Evolutionary conservation across 1,140 invertebrate genomes (phyloP).

Genomic region (Trachymyrmex septentrionalis): DNA sequence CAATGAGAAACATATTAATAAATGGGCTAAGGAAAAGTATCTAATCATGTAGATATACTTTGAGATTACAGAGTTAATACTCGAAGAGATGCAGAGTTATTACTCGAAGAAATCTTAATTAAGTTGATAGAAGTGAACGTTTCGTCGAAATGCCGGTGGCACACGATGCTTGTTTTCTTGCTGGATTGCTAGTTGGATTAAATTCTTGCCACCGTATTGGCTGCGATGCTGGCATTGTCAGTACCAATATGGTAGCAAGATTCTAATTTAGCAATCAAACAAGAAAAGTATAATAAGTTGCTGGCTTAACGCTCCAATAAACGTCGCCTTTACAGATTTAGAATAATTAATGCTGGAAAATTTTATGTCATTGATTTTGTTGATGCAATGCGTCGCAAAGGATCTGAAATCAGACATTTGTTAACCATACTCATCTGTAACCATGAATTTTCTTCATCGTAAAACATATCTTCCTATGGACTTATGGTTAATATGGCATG

Average conservation of each 20-base stretch:
- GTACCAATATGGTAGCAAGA: too few species aligned
- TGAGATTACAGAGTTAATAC: neutral
- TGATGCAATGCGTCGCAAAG: neutral
- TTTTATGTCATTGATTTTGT: neutral
- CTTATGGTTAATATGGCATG: neutral
- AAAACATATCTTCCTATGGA: neutral
- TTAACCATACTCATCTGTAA: too few species aligned
- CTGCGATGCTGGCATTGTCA: too few species aligned
- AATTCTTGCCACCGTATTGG: too few species aligned
- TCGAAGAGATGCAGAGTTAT: neutral
- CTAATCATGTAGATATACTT: neutral
- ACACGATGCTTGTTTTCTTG: too few species aligned
- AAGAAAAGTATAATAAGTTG: too few species aligned
- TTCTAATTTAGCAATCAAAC: too few species aligned
- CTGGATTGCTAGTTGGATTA: too few species aligned
- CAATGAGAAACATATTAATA: neutral
- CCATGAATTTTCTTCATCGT: conserved; percentile 20
- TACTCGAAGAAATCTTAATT: neutral
- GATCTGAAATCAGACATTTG: too few species aligned
- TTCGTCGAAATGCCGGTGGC: too few species aligned
- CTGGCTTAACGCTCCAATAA: neutral
- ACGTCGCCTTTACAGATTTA: neutral
- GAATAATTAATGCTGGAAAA: neutral
- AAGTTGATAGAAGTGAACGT: too few species aligned
- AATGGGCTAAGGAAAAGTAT: too few species aligned